Percentiles rank a stretch among this genome's conserved stretches.
These are phyloP conservation scores for Andrena hattorfiana DNA, from an alignment of 2,888 invertebrate species.

Conservation along the genomic window DNA sequence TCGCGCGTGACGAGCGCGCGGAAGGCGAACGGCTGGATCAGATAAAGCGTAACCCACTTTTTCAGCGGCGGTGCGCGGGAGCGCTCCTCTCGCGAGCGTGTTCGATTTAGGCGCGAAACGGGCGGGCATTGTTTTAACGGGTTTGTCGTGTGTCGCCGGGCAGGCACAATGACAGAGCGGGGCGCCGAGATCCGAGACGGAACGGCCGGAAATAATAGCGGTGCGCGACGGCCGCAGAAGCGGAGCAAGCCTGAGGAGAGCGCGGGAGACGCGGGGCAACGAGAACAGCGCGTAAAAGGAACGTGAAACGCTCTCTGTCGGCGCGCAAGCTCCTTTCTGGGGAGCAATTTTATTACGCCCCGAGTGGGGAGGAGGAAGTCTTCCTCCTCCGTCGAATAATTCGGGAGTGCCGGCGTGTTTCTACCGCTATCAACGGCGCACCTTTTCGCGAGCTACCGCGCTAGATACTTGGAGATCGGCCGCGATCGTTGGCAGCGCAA, in stretches of 20 bases:
- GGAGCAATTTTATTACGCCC: slow-evolving; percentile 5
- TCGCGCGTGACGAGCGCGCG: neutral
- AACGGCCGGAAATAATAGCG: slow-evolving; percentile 73
- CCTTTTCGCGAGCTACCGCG: neutral
- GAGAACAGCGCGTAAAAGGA: slow-evolving; percentile 66
- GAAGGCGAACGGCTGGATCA: slow-evolving; percentile 34
- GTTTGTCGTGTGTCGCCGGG: slow-evolving; percentile 57
- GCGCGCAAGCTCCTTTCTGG: slow-evolving; percentile 17
- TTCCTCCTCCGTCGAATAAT: neutral
- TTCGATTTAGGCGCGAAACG: slow-evolving; percentile 32
- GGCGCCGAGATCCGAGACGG: slow-evolving; percentile 40
- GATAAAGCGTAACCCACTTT: slow-evolving; percentile 59
- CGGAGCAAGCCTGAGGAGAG: slow-evolving; percentile 17
- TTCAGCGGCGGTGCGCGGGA: slow-evolving; percentile 32
- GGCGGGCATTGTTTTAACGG: slow-evolving; percentile 60
- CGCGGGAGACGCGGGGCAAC: slow-evolving; percentile 55
- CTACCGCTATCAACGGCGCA: neutral
- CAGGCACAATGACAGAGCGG: slow-evolving; percentile 40
- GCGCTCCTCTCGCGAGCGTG: slow-evolving; percentile 25
- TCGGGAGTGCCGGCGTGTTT: neutral
- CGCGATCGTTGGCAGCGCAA: slow-evolving; percentile 45
- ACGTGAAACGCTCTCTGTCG: slow-evolving; percentile 57
- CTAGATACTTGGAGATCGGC: too few species aligned
- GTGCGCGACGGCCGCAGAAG: slow-evolving; percentile 19
- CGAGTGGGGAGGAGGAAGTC: neutral